A percentile compares a stretch with the other conserved stretches of the same genome.
phyloP scores from a whole-genome alignment of 2,888 invertebrate genomes.

The Metallyticus violacea region DNA sequence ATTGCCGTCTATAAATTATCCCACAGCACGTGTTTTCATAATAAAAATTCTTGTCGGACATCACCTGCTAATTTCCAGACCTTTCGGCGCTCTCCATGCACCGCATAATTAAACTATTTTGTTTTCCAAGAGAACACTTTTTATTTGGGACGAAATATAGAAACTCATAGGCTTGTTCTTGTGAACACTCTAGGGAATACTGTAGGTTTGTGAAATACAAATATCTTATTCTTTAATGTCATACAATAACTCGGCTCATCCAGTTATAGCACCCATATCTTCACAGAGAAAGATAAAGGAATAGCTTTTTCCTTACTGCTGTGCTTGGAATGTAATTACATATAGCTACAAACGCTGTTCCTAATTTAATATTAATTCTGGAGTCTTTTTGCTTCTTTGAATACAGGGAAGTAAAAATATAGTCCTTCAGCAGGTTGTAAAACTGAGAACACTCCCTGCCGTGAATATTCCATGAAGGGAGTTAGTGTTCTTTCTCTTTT shows the following conservation, averaged over 20 bases:
- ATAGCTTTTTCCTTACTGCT: too few relatives aligned
- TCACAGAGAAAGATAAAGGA: too few relatives aligned
- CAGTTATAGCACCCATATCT: too few relatives aligned
- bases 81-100: too few relatives aligned
- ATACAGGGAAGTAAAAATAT: not conserved
- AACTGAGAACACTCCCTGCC: not conserved
- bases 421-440: not conserved
- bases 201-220: too few relatives aligned
- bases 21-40: not conserved
- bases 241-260: too few relatives aligned
- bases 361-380: not conserved
- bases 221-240: too few relatives aligned
- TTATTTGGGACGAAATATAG: too few relatives aligned
- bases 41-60: not conserved
- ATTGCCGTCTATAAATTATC: not conserved
- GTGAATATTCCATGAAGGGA: not conserved
- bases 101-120: too few relatives aligned
- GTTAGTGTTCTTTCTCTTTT: not conserved
- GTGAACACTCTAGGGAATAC: not conserved
- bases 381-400: not conserved
- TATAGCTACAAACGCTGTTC: not conserved
- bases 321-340: too few relatives aligned
- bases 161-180: too few relatives aligned
- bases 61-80: not conserved
- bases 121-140: too few relatives aligned